A percentile compares a stretch with the other conserved stretches of the same genome.
Evolutionary conservation across 35 echinoderm and acorn worm species (phyloP).

Genomic region (Ophiothrix spiculata): DNA sequence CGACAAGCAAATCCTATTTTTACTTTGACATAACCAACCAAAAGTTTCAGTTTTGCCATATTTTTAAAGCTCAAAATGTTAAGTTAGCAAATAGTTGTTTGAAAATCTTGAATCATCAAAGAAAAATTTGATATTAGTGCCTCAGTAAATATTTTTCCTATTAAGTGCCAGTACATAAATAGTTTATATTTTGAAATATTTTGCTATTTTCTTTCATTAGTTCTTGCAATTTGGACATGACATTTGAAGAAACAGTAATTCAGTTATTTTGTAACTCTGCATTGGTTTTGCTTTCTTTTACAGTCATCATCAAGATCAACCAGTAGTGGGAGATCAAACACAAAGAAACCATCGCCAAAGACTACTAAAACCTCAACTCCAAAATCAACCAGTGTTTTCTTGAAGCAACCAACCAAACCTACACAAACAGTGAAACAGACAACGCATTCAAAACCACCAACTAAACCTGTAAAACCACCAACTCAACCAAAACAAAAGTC

Average conservation of each 20-base stretch:
- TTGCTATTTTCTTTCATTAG: background rate
- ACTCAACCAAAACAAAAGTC: background rate
- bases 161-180: background rate
- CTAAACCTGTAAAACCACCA: background rate
- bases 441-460: background rate
- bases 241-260: background rate
- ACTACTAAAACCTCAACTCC: background rate
- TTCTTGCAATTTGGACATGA: background rate
- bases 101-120: too few species aligned
- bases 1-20: too few species aligned
- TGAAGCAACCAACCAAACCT: background rate
- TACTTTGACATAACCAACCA: too few species aligned
- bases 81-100: too few species aligned
- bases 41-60: too few species aligned
- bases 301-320: background rate
- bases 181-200: background rate
- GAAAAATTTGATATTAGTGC: too few species aligned
- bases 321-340: background rate
- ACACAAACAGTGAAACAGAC: background rate
- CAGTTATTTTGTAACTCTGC: background rate
- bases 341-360: background rate
- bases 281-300: background rate
- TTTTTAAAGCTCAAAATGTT: too few species aligned
- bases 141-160: too few species aligned
- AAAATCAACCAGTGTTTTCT: background rate